These are phyloP conservation scores for Drosophila maculinotata DNA, from an alignment of 2,888 invertebrate species.

Conservation along the genomic window DNA sequence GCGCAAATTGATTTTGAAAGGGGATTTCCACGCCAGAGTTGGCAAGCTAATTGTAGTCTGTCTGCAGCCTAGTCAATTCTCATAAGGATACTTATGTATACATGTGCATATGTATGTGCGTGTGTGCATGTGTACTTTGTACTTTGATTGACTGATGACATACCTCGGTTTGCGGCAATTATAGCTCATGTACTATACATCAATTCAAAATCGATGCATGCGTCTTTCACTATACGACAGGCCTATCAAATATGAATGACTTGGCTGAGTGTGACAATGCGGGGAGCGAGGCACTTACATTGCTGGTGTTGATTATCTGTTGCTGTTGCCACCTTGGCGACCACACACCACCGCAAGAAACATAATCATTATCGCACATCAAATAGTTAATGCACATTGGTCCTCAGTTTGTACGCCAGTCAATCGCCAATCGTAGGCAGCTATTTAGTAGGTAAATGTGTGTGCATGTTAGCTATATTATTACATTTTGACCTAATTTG, in stretches of 20 bases:
- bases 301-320: slow-evolving; percentile 35
- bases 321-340: slow-evolving; percentile 20
- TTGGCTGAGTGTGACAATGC: neutral
- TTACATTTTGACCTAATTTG: slow-evolving; percentile 74
- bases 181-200: slow-evolving; percentile 16
- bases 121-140: too few relatives aligned
- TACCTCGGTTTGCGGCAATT: slow-evolving; percentile 30
- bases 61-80: neutral
- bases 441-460: slow-evolving; percentile 12
- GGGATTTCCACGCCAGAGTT: slow-evolving; percentile 37
- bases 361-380: slow-evolving; percentile 50
- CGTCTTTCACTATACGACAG: slow-evolving; percentile 27
- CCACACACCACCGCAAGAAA: slow-evolving; percentile 1
- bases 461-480: slow-evolving; percentile 35
- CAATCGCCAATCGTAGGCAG: slow-evolving; percentile 58
- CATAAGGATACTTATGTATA: neutral
- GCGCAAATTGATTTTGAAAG: slow-evolving; percentile 64
- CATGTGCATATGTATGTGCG: too few relatives aligned
- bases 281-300: neutral
- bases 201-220: slow-evolving; percentile 31
- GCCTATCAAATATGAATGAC: slow-evolving; percentile 47
- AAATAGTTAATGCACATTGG: slow-evolving; percentile 53
- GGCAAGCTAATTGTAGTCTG: slow-evolving; percentile 44
- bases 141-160: slow-evolving; percentile 37
- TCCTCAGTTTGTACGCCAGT: slow-evolving; percentile 55